These are phyloP conservation scores for Pelmatolapia mariae DNA, from an alignment of 2,113 vertebrate genomes.

Conservation along the genomic window DNA sequence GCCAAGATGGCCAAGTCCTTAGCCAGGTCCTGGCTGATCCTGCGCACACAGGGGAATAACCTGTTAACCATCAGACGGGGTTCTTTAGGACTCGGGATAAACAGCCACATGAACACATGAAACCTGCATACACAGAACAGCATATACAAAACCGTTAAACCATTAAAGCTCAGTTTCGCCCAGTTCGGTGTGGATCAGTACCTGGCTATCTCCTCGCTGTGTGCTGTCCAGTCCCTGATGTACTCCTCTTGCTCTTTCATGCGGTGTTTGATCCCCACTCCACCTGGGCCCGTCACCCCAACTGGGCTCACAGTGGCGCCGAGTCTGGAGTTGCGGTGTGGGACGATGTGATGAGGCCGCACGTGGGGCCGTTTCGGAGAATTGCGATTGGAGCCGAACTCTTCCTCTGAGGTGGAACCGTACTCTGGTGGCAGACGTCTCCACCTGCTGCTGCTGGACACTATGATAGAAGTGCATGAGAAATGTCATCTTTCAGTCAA, in stretches of 20 bases:
- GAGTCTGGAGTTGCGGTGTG: constrained; percentile 65
- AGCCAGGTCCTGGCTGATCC: constrained; percentile 97
- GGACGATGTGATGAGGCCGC: constrained; percentile 81
- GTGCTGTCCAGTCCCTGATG: constrained; percentile 96
- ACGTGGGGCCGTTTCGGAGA: constrained; percentile 88
- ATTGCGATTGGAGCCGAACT: constrained; percentile 94
- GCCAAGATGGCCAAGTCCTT: constrained; percentile 94
- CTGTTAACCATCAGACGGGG: constrained; percentile 76
- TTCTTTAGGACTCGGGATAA: constrained; percentile 46
- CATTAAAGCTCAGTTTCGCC: not conserved
- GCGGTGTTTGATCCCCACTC: constrained; percentile 85
- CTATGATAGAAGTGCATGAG: constrained; percentile 5
- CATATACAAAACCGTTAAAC: not conserved
- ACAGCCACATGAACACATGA: constrained; percentile 34
- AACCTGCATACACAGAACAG: not conserved
- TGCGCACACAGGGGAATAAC: constrained; percentile 84
- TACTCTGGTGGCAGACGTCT: constrained; percentile 96
- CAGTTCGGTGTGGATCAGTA: constrained; percentile 56
- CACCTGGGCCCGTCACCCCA: constrained; percentile 38
- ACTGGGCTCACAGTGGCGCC: constrained; percentile 51
- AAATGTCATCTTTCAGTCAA: not conserved
- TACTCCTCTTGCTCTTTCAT: constrained; percentile 97
- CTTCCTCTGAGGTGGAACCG: constrained; percentile 98
- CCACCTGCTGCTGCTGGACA: constrained; percentile 85
- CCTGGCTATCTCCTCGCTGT: constrained; percentile 99